These are phyloP conservation scores for Aplochiton taeniatus DNA, from an alignment of 2,797 vertebrate species.

Conservation along the genomic window DNA sequence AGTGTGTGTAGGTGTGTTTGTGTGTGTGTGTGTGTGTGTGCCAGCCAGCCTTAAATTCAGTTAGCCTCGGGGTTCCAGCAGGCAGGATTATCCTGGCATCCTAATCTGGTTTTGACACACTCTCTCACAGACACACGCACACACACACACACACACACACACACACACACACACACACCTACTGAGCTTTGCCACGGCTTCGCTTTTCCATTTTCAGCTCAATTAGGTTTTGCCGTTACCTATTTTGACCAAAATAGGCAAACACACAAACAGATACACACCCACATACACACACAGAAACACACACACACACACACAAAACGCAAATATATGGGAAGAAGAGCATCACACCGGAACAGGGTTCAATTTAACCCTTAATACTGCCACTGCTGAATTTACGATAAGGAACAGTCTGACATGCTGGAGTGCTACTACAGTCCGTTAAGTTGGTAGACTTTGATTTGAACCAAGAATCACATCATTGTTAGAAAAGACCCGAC, in stretches of 20 bases:
- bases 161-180: slow-evolving; percentile 22
- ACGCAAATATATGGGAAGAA: neutral
- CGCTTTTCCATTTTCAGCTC: slow-evolving; percentile 81
- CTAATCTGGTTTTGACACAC: slow-evolving; percentile 50
- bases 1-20: neutral
- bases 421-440: no score
- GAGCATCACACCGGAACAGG: no score
- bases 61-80: slow-evolving; percentile 65
- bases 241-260: slow-evolving; percentile 63
- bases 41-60: slow-evolving; percentile 65
- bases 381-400: no score
- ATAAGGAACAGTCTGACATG: no score
- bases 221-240: slow-evolving; percentile 75
- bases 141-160: slow-evolving; percentile 6
- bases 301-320: slow-evolving; percentile 11
- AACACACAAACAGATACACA: slow-evolving; percentile 52
- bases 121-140: slow-evolving; percentile 26
- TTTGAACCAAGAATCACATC: no score
- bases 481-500: no score
- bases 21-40: slow-evolving; percentile 8
- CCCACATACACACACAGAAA: slow-evolving; percentile 10
- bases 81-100: slow-evolving; percentile 70
- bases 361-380: no score
- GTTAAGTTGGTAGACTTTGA: no score
- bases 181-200: slow-evolving; percentile 65